These are phyloP conservation scores for Frankliniella intonsa DNA, from an alignment of 2,888 invertebrate genomes.

Conservation along the genomic window DNA sequence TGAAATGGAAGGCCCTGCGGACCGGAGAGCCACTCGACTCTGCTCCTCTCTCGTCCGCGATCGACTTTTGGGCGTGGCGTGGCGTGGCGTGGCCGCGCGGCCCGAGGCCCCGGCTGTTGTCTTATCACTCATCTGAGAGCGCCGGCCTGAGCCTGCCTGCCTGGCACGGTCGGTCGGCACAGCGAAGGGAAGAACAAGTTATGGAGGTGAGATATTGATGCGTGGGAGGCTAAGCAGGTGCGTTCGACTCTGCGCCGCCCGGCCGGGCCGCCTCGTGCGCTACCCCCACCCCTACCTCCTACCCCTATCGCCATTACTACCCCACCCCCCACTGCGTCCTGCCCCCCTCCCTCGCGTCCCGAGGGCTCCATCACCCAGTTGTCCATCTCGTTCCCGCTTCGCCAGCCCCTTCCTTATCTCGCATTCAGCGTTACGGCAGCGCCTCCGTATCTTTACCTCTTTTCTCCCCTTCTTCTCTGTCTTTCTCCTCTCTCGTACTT, in stretches of 20 bases:
- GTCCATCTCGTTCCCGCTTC: conserved; percentile 2
- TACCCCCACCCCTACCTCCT: neutral
- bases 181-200: neutral
- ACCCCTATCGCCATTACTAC: neutral
- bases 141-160: no score
- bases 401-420: neutral
- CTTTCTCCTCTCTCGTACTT: neutral
- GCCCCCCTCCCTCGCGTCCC: neutral
- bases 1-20: no score
- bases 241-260: neutral
- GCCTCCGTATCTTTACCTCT: neutral
- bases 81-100: no score
- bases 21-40: no score
- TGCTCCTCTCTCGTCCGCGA: no score
- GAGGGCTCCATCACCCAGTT: conserved; percentile 25
- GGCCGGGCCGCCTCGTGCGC: neutral
- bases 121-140: no score
- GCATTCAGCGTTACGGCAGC: neutral
- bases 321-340: neutral
- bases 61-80: no score
- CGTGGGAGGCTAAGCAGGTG: conserved; percentile 19
- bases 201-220: conserved; percentile 17
- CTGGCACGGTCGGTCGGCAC: neutral
- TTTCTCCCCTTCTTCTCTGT: neutral
- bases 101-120: no score